These are phyloP conservation scores for Semotilus atromaculatus DNA, from an alignment of 2,797 vertebrate genomes.

Conservation along the genomic window DNA sequence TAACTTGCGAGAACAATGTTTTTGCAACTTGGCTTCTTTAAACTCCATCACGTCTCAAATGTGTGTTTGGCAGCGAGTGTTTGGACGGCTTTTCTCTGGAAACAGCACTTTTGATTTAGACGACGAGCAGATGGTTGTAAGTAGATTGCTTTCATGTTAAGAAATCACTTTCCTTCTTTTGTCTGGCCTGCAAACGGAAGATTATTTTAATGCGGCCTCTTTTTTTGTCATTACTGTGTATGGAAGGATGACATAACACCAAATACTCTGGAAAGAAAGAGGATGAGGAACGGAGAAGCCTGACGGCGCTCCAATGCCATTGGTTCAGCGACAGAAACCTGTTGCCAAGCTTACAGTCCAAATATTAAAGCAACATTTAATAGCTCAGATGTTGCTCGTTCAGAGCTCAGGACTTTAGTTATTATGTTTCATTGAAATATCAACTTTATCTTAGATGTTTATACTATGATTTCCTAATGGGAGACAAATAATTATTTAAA, in stretches of 20 bases:
- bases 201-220: constrained; percentile 66
- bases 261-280: constrained; percentile 53
- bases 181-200: constrained; percentile 63
- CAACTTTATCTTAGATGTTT: background rate
- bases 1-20: constrained; percentile 44
- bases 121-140: constrained; percentile 64
- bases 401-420: background rate
- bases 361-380: background rate
- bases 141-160: constrained; percentile 63
- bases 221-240: constrained; percentile 59
- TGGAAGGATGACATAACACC: constrained; percentile 54
- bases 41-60: constrained; percentile 39
- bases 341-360: constrained; percentile 2
- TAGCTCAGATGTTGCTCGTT: background rate
- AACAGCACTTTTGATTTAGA: constrained; percentile 58
- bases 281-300: constrained; percentile 47
- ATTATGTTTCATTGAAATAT: background rate
- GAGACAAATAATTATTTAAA: background rate
- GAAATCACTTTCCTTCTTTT: constrained; percentile 63
- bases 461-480: background rate
- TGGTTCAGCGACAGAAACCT: constrained; percentile 19
- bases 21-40: constrained; percentile 40
- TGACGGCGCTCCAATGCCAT: constrained; percentile 21
- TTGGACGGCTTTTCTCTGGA: constrained; percentile 50
- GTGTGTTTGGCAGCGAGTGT: constrained; percentile 47